phyloP scores from a whole-genome alignment of 2,888 invertebrate species.

The Vannuccia rotundouncinata region DNA sequence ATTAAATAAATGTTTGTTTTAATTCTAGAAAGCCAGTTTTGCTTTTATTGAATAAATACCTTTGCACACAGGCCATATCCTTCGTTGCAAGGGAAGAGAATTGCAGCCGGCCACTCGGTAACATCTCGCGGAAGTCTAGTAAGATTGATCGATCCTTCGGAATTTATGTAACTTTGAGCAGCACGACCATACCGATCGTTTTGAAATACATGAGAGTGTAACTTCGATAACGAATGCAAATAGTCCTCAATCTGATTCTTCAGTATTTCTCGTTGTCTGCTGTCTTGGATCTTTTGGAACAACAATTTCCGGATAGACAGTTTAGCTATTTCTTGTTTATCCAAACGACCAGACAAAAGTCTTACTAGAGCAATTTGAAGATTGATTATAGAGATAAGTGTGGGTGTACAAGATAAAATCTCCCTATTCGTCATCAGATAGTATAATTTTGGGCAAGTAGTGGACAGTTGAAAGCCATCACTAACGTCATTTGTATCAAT shows the following conservation, averaged over 20 bases:
- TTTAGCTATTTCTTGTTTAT: not conserved
- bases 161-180: not conserved
- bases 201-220: not conserved
- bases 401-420: not conserved
- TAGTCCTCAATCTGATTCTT: not conserved
- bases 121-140: not conserved
- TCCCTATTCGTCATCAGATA: not conserved
- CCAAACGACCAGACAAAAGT: not conserved
- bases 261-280: not conserved
- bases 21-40: not conserved
- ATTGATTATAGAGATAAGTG: not conserved
- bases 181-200: not conserved
- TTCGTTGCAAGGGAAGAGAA: not conserved
- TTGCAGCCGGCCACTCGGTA: not conserved
- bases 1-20: not conserved
- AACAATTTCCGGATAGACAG: not conserved
- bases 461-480: not conserved
- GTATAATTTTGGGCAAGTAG: not conserved
- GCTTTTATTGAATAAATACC: not conserved
- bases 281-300: not conserved
- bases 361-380: not conserved
- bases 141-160: not conserved
- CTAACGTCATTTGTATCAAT: not conserved
- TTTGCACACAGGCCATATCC: constrained; percentile 20
- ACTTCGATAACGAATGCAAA: not conserved